Conservation (phyloP, 2,888 invertebrate species). For the Laspeyria flexula region DNA sequence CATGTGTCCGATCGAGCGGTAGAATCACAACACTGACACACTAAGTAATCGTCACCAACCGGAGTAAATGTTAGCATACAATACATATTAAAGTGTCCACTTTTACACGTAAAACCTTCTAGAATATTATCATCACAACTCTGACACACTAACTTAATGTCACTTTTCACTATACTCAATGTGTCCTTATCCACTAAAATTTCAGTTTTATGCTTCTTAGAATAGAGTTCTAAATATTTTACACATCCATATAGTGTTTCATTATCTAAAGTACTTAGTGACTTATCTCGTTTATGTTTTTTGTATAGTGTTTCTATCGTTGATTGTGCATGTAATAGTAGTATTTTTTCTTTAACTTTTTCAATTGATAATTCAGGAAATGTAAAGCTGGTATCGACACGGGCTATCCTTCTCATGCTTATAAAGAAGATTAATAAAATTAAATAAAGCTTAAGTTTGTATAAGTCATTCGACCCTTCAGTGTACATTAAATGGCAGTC, state of each 20-base stretch:
- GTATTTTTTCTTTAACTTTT: conserved; percentile 63
- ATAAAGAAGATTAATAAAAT: conserved; percentile 55
- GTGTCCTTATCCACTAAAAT: conserved; percentile 46
- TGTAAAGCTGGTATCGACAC: conserved; percentile 31
- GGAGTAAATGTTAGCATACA: conserved; percentile 71
- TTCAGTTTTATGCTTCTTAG: conserved; percentile 55
- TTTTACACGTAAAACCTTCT: conserved; percentile 60
- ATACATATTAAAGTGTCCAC: conserved; percentile 69
- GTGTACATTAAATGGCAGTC: conserved; percentile 55
- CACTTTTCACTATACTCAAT: conserved; percentile 23
- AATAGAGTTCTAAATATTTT: conserved; percentile 63
- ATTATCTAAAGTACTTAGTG: conserved; percentile 47
- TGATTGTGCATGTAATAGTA: conserved; percentile 56
- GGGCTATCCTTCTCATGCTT: conserved; percentile 51
- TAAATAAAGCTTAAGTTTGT: conserved; percentile 68
- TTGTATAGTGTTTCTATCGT: conserved; percentile 47
- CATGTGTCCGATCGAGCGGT: conserved; percentile 61
- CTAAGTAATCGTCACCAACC: conserved; percentile 64
- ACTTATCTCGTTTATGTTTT: conserved; percentile 36
- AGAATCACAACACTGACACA: conserved; percentile 62
- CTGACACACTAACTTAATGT: conserved; percentile 60
- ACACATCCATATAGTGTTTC: conserved; percentile 57
- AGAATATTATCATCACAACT: conserved; percentile 64
- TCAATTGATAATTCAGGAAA: conserved; percentile 63
- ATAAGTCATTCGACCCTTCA: conserved; percentile 54